These are phyloP conservation scores for Condylura cristata DNA, from an alignment of 2,113 vertebrate genomes.

Conservation along the genomic window DNA sequence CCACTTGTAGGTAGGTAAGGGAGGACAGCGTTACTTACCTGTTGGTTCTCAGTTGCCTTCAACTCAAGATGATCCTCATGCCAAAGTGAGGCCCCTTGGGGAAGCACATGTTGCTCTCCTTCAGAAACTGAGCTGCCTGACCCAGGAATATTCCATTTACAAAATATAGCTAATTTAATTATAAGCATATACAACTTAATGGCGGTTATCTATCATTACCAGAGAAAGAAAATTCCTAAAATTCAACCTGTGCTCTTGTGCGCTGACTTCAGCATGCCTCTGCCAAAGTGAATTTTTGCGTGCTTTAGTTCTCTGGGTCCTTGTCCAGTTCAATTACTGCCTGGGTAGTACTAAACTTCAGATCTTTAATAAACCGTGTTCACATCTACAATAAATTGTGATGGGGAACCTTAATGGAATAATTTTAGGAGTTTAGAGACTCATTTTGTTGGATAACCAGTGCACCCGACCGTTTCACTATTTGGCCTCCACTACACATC, in stretches of 20 bases:
- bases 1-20: neutral
- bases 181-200: neutral
- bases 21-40: neutral
- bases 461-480: neutral
- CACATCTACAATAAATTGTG: neutral
- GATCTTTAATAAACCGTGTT: neutral
- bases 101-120: neutral
- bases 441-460: neutral
- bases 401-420: neutral
- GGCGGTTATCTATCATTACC: neutral
- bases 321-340: neutral
- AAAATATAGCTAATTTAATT: neutral
- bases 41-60: neutral
- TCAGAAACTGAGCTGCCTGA: neutral
- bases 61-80: neutral
- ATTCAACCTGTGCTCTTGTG: neutral
- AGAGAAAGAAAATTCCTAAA: neutral
- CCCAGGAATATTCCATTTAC: neutral
- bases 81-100: neutral
- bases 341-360: neutral
- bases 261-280: neutral
- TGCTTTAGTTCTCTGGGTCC: neutral
- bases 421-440: neutral
- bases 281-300: neutral
- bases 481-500: neutral